Base-by-base conservation (phyloP, 2,113 vertebrate genomes). In the Neolamprologus hecqui region DNA sequence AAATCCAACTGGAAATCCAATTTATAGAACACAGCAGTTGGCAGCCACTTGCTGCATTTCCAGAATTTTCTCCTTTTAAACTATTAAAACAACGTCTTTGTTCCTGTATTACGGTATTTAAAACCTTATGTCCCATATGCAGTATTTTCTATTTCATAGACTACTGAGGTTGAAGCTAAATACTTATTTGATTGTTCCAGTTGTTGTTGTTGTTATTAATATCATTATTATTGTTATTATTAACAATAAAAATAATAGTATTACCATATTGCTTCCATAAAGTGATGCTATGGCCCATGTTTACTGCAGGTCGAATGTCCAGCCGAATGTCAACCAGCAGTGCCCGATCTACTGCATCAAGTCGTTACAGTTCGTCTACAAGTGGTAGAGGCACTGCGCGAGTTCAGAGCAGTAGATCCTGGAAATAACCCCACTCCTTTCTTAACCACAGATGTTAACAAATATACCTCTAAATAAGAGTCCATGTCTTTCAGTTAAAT, bases 401-500 rank as follows among this genome's bases (percentile, higher is more conserved):
- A 9, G 91, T 93, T 0, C 35, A 95, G 77, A 95, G 96, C 93
- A 96, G 96, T 83, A 96, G 96, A 84, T 97, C 98, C 1, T 99
- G 98, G 98, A 99, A 98, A 96, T 99, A 86, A 81, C 5, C 10
- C 31, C 14, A 2, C n/a, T 33, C 14, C 17, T 5, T 14, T 37
- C 4, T 37, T 23, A n/a, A 21, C 9, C 45, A 84, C 68, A 49
- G 9, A 65, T 11, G 7, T 5, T 42, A 57, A 57, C 14, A 15
- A 47, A 31, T 65, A 42, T 35, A 91, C 85, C 45, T 91, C 89
- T 37, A 86, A 79, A 55, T 63, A 5, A 68, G 13, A 17, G n/a
- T 85, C 54, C 3, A 3, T 79, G 40, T 37, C 33, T 83, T 80
- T 80, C 53, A 86, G 23, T 15, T 45, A n/a, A n/a, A 7, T 49